Percentiles rank a stretch among this genome's conserved stretches.
Conservation (phyloP, 1,140 invertebrate genomes). For the Tetramorium simillimum region DNA sequence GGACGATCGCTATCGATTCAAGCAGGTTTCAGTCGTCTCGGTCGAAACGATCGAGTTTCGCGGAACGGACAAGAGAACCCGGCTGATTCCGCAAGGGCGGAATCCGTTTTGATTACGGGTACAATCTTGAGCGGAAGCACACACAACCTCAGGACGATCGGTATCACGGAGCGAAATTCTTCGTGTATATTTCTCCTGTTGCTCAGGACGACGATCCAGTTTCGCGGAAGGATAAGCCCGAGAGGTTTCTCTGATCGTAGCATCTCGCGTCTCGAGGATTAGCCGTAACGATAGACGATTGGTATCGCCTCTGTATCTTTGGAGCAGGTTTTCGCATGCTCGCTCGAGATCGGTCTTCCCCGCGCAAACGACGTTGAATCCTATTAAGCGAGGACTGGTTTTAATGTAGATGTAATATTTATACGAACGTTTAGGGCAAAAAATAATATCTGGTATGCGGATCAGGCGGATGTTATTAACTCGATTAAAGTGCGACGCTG, state of each 20-base stretch:
- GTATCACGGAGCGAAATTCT: conserved; percentile 63
- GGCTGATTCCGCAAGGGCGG: conserved; percentile 16
- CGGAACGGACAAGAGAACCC: conserved; percentile 35
- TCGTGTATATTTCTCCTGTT: conserved; percentile 63
- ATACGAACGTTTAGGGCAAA: conserved; percentile 4
- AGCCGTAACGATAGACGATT: conserved; percentile 45
- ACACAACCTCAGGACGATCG: conserved; percentile 43
- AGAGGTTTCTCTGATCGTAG: conserved; percentile 44
- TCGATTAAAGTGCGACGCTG: conserved; percentile 32
- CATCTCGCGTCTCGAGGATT: conserved; percentile 51
- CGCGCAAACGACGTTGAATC: conserved; percentile 37
- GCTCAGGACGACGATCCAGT: conserved; percentile 65
- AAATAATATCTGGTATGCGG: conserved; percentile 16
- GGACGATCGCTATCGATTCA: conserved; percentile 58
- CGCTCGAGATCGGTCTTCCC: not conserved
- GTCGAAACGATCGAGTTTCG: conserved; percentile 68
- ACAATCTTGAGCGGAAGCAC: not conserved
- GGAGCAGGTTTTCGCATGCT: conserved; percentile 48
- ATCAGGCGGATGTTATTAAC: conserved; percentile 39
- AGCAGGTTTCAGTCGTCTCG: conserved; percentile 52
- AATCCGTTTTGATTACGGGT: conserved; percentile 53
- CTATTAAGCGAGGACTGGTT: conserved; percentile 67
- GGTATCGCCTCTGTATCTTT: conserved; percentile 39
- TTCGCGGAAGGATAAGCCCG: conserved; percentile 68
- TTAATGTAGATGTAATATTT: conserved; percentile 56